Conservation (phyloP, 2,113 vertebrate genomes). For the Gracilinanus agilis region DNA sequence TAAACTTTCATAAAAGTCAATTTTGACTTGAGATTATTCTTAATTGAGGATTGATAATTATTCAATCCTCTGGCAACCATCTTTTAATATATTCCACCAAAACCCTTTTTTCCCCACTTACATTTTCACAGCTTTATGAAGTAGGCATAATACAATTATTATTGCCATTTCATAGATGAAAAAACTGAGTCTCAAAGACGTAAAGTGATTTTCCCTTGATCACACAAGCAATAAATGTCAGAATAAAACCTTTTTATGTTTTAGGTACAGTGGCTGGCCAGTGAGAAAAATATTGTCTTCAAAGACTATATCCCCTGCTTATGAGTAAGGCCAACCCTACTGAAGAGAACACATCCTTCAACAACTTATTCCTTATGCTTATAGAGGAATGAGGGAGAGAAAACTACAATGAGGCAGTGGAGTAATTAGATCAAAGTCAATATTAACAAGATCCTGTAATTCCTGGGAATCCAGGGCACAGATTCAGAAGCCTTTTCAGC, state of each 20-base stretch:
- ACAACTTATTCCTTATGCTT: conserved; percentile 39
- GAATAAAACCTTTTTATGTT: not conserved
- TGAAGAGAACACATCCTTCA: conserved; percentile 22
- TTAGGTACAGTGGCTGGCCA: not conserved
- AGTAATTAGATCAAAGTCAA: conserved; percentile 74
- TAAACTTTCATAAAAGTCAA: too few relatives aligned
- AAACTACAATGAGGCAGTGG: conserved; percentile 64
- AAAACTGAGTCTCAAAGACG: not conserved
- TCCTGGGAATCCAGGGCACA: conserved; percentile 51
- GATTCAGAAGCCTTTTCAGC: conserved; percentile 51
- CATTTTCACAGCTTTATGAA: not conserved
- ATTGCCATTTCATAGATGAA: conserved; percentile 5
- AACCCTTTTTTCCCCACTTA: too few relatives aligned
- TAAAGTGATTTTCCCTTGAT: not conserved
- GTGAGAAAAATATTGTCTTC: not conserved
- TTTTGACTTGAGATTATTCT: too few relatives aligned
- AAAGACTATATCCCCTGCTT: not conserved
- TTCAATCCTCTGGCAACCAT: too few relatives aligned
- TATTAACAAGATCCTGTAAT: conserved; percentile 68
- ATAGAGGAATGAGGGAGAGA: conserved; percentile 47
- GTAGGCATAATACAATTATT: too few relatives aligned
- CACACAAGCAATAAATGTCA: not conserved
- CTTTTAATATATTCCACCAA: too few relatives aligned
- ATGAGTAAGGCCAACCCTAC: not conserved
- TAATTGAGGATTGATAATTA: too few relatives aligned